phyloP scores from a whole-genome alignment of 2,113 vertebrate species.

The Scophthalmus maximus region DNA sequence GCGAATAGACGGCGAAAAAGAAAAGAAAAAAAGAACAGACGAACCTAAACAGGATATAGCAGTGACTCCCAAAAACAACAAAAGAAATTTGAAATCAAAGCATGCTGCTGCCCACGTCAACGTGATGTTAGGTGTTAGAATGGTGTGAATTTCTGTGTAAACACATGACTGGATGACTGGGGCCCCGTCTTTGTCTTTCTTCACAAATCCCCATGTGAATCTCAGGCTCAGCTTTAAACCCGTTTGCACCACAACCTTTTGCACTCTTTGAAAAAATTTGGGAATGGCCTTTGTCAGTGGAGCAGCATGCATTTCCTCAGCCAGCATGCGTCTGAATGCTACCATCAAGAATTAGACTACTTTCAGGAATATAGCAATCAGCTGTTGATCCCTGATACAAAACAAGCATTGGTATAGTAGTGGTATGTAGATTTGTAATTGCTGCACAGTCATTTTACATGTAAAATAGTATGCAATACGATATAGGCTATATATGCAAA shows the following conservation, averaged over 20 bases:
- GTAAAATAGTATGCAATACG: too few species aligned
- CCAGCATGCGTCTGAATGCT: not conserved
- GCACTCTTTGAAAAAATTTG: conserved; percentile 78
- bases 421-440: too few species aligned
- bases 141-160: conserved; percentile 98
- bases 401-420: too few species aligned
- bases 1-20: conserved; percentile 73
- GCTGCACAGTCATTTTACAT: too few species aligned
- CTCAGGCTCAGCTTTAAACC: conserved; percentile 60
- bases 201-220: conserved; percentile 73
- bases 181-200: conserved; percentile 87
- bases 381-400: too few species aligned
- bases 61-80: conserved; percentile 48
- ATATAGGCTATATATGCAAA: too few species aligned
- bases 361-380: not conserved
- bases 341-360: not conserved
- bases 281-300: conserved; percentile 64
- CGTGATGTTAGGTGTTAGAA: conserved; percentile 87
- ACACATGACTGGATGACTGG: conserved; percentile 89
- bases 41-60: conserved; percentile 39
- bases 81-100: conserved; percentile 49
- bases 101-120: conserved; percentile 85
- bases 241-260: conserved; percentile 57
- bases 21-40: conserved; percentile 2
- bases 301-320: not conserved